phyloP scores from a whole-genome alignment of 2,113 vertebrate genomes.

The Rhinopomastus cyanomelas region DNA sequence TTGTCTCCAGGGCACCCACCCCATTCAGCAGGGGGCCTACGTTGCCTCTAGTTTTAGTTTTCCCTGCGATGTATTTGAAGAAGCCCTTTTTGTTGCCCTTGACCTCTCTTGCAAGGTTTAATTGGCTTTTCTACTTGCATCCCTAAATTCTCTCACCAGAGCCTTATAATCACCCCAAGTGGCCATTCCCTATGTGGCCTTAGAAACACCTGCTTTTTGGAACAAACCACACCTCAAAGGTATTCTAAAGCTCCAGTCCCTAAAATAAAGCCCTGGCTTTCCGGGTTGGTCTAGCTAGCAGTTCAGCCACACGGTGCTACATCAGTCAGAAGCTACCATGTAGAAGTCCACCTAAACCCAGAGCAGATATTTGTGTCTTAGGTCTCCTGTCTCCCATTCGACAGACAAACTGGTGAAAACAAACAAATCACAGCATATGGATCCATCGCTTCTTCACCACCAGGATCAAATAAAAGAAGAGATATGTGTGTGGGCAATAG shows the following conservation, averaged over 20 bases:
- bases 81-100: no score
- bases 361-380: neutral
- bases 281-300: neutral
- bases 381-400: neutral
- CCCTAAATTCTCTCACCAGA: no score
- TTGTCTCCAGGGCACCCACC: no score
- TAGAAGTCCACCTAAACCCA: neutral
- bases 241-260: neutral
- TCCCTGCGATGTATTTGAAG: no score
- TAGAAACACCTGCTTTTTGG: neutral
- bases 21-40: no score
- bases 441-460: neutral
- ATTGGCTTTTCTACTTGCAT: no score
- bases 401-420: neutral
- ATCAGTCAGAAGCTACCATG: neutral
- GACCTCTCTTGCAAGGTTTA: no score
- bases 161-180: no score
- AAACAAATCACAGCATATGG: neutral
- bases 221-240: neutral
- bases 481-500: neutral
- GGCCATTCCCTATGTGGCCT: no score
- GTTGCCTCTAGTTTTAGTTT: no score
- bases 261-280: neutral
- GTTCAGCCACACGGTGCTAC: neutral
- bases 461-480: neutral